These are phyloP conservation scores for Campopleginae sp. DNA, from an alignment of 2,888 invertebrate genomes.

Conservation along the genomic window DNA sequence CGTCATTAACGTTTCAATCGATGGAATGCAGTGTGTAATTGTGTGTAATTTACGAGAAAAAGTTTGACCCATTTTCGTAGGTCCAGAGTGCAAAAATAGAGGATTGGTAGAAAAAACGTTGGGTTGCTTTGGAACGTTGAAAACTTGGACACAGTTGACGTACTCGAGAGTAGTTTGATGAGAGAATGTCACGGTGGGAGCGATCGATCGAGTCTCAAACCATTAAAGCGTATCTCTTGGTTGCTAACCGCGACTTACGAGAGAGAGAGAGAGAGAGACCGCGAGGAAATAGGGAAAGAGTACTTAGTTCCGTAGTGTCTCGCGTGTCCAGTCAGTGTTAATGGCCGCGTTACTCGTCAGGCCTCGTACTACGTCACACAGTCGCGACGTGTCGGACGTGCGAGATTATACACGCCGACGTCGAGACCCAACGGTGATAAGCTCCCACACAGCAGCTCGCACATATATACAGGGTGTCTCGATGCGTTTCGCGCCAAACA, in stretches of 20 bases:
- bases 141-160: neutral
- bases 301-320: conserved; percentile 56
- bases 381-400: conserved; percentile 49
- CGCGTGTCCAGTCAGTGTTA: conserved; percentile 60
- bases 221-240: conserved; percentile 46
- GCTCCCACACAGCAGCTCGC: conserved; percentile 27
- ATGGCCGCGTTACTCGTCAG: conserved; percentile 52
- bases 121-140: neutral
- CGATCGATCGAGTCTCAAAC: conserved; percentile 23
- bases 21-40: neutral
- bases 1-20: neutral
- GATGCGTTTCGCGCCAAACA: neutral
- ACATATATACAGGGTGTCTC: conserved; percentile 8
- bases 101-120: neutral
- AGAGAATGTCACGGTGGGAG: conserved; percentile 24
- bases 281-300: conserved; percentile 33
- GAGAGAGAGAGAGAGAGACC: conserved; percentile 13
- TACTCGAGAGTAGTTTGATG: conserved; percentile 4
- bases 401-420: conserved; percentile 56
- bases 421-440: conserved; percentile 51
- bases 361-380: conserved; percentile 55
- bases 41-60: neutral
- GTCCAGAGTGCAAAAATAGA: neutral
- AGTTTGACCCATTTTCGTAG: neutral
- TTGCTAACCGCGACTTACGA: conserved; percentile 56